Conservation (phyloP, 2,888 invertebrate genomes). For the Drosophila formosana region DNA sequence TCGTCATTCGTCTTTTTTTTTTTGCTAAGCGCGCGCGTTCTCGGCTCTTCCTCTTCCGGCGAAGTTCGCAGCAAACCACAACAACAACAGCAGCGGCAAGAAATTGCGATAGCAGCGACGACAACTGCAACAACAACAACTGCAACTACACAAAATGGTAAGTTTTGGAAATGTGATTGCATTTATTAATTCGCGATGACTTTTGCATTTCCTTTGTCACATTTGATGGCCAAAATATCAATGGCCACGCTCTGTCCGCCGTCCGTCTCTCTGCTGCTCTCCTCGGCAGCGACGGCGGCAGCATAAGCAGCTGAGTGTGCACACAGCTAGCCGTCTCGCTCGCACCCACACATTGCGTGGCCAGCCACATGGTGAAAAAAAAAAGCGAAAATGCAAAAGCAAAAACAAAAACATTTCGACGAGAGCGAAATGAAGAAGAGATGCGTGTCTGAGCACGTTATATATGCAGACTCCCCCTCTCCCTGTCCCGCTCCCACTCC, state of each 20-base stretch:
- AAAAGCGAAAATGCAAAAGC: constrained; percentile 15
- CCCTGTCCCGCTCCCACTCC: too few species aligned
- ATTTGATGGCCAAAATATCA: constrained; percentile 58
- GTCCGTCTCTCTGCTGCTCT: not conserved
- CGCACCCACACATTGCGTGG: constrained; percentile 29
- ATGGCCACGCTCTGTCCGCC: constrained; percentile 33
- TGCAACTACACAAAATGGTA: constrained; percentile 44
- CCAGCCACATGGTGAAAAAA: constrained; percentile 57
- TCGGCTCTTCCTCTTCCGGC: constrained; percentile 48
- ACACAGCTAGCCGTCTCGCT: constrained; percentile 52
- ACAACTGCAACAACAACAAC: constrained; percentile 14
- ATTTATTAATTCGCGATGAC: constrained; percentile 33
- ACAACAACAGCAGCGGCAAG: constrained; percentile 14
- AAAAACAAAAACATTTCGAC: constrained; percentile 48
- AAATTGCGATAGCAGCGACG: constrained; percentile 30
- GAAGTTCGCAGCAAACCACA: constrained; percentile 21
- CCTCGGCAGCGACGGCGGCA: constrained; percentile 2
- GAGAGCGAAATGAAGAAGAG: constrained; percentile 1
- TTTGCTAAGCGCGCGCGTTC: constrained; percentile 52
- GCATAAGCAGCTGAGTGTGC: constrained; percentile 52
- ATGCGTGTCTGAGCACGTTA: constrained; percentile 5
- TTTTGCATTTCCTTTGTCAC: constrained; percentile 49
- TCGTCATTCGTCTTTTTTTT: constrained; percentile 20
- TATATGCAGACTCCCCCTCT: not conserved
- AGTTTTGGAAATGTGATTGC: constrained; percentile 26